These are phyloP conservation scores for Girardinus metallicus DNA, from an alignment of 2,797 vertebrate genomes.

Conservation along the genomic window DNA sequence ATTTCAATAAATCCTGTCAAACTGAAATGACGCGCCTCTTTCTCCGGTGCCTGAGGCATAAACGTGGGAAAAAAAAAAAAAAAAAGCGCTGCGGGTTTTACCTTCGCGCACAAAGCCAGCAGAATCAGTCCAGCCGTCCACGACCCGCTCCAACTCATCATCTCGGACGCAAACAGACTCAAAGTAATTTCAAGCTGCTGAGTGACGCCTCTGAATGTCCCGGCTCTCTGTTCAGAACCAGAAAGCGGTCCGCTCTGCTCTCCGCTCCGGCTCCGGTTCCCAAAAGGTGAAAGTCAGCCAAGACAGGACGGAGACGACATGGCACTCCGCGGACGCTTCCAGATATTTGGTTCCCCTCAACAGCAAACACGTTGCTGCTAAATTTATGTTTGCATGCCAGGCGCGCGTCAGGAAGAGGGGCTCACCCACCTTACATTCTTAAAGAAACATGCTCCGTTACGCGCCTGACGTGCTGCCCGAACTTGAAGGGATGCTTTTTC, in stretches of 20 bases:
- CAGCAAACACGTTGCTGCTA: slow-evolving; percentile 82
- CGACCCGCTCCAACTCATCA: slow-evolving; percentile 67
- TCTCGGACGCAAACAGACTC: slow-evolving; percentile 51
- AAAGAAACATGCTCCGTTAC: slow-evolving; percentile 77
- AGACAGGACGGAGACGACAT: slow-evolving; percentile 62
- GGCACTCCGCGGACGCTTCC: slow-evolving; percentile 69
- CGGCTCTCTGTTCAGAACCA: slow-evolving; percentile 24
- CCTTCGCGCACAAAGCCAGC: slow-evolving; percentile 58
- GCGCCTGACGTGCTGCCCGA: slow-evolving; percentile 35
- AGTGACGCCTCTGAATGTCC: slow-evolving; percentile 8
- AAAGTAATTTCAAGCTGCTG: slow-evolving; percentile 17
- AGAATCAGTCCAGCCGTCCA: slow-evolving; percentile 60
- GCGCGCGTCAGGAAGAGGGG: slow-evolving; percentile 77
- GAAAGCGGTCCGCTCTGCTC: slow-evolving; percentile 37
- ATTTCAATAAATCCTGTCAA: not conserved
- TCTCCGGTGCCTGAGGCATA: not conserved
- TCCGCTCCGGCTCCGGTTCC: slow-evolving; percentile 44
- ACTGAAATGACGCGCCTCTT: slow-evolving; percentile 21
- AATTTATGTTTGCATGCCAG: slow-evolving; percentile 84
- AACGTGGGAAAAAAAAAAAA: not conserved
- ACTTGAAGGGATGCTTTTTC: slow-evolving; percentile 28
- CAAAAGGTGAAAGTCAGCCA: slow-evolving; percentile 47
- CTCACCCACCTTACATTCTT: slow-evolving; percentile 84
- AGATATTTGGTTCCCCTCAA: slow-evolving; percentile 72
- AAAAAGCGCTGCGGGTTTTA: slow-evolving; percentile 36